Conservation (phyloP, 2,888 invertebrate genomes). For the Iselma pallidipennis region DNA sequence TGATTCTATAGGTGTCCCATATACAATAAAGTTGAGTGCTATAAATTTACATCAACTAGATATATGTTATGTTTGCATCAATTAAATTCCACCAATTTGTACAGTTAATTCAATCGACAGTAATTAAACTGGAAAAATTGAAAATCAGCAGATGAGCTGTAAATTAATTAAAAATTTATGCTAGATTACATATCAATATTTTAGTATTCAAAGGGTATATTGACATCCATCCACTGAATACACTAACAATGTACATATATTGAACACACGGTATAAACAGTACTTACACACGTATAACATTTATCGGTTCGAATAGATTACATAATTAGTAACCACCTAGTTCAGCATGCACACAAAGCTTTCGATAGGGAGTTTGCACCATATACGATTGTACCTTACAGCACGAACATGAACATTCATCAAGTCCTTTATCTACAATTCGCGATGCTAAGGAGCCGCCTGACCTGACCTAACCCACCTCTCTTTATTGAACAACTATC, state of each 20-base stretch:
- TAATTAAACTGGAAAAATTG: conserved; percentile 2
- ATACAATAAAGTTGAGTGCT: conserved; percentile 15
- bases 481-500: conserved; percentile 33
- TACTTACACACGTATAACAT: conserved; percentile 28
- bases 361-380: conserved; percentile 30
- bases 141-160: conserved; percentile 4
- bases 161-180: conserved; percentile 11
- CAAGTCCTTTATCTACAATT: conserved; percentile 32
- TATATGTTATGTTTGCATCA: conserved; percentile 9
- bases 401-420: conserved; percentile 34
- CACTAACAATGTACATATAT: neutral
- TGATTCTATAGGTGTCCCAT: conserved; percentile 22
- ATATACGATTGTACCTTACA: conserved; percentile 16
- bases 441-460: conserved; percentile 33
- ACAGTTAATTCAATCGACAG: neutral
- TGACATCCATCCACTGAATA: neutral
- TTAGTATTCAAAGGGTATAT: neutral
- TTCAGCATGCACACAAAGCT: conserved; percentile 31
- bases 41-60: conserved; percentile 13
- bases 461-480: conserved; percentile 28
- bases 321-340: conserved; percentile 26
- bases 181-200: neutral
- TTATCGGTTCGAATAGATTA: conserved; percentile 35
- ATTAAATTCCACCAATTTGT: conserved; percentile 9
- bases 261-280: neutral